Evolutionary conservation across 2,888 invertebrate species (phyloP), one percentile per base, ranked within the genome.

Genomic region (Diaprepes abbreviatus): DNA sequence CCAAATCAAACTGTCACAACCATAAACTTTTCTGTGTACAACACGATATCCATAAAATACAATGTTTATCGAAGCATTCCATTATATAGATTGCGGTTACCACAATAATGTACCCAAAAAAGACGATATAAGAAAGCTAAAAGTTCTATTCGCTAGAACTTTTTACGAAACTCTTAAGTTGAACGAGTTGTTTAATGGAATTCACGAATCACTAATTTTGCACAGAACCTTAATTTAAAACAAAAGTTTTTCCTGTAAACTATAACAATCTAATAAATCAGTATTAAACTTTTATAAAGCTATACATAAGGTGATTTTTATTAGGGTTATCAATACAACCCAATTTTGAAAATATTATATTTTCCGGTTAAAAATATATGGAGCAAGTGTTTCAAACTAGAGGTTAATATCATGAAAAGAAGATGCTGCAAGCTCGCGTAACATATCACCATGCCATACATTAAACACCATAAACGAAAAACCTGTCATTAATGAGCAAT

Each of bases 71-170:
- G 7, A 17, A 7, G 40, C 17, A 10, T 40, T 40, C 40, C 40
- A 40, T 40, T 40, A 17, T 17, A 40, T 17, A 17, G 40, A 40
- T 40, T 40, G 40, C 40, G 9, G 17, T 40, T 5, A 17, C 40
- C 17, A 17, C 40, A 40, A 40, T 17, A 40, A 40, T 17, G 40
- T 40, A 40, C 2, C 40, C 40, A 17, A n/a, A 40, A 40, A 40
- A 40, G 2, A 40, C 4, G 9, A 40, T n/a, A 17, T 17, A 17
- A 17, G 40, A 40, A n/a, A 40, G n/a, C 17, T 17, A 9, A 40
- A 40, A 17, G 40, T 17, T 17, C 9, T 40, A 10, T 40, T 17
- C 17, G 17, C 6, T 17, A 17, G 9, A 40, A 40, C 17, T 40
- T 40, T 17, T 40, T 17, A 1, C 16, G 17, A 9, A 9, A 17